Conservation (phyloP, 2,888 invertebrate genomes). For the Pachydiplax longipennis region DNA sequence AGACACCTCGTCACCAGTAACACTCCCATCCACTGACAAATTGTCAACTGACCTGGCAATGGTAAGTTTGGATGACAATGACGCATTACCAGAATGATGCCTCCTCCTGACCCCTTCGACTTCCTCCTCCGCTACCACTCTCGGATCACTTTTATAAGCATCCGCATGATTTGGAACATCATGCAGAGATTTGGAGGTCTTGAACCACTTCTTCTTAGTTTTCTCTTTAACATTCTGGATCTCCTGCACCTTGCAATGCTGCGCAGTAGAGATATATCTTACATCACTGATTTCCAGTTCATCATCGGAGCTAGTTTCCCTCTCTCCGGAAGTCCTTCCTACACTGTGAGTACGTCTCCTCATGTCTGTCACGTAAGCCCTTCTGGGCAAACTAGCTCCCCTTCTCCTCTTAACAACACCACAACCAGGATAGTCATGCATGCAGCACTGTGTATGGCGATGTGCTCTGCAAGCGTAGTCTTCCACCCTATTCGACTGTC, state of each 20-base stretch:
- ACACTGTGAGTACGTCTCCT: constrained; percentile 7
- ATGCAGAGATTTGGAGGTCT: constrained; percentile 7
- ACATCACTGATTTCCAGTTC: neutral
- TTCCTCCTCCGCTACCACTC: neutral
- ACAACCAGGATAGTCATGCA: neutral
- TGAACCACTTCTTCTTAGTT: constrained; percentile 6
- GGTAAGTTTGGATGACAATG: neutral
- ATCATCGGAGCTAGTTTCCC: constrained; percentile 16
- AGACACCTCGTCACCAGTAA: neutral
- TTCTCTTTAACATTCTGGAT: neutral
- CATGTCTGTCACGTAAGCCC: neutral
- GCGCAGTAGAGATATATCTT: neutral
- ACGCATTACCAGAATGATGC: neutral
- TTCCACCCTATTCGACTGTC: neutral
- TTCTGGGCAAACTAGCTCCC: constrained; percentile 2
- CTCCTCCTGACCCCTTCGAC: neutral
- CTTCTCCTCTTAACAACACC: neutral
- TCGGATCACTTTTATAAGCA: neutral
- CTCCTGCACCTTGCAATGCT: neutral
- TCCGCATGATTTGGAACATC: constrained; percentile 11
- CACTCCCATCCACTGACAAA: neutral
- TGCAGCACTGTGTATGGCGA: neutral
- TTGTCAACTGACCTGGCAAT: constrained; percentile 10
- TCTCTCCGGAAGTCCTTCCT: neutral
- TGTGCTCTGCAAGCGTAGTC: neutral